phyloP scores from a whole-genome alignment of 2,797 vertebrate genomes.

The Anguilla anguilla region DNA sequence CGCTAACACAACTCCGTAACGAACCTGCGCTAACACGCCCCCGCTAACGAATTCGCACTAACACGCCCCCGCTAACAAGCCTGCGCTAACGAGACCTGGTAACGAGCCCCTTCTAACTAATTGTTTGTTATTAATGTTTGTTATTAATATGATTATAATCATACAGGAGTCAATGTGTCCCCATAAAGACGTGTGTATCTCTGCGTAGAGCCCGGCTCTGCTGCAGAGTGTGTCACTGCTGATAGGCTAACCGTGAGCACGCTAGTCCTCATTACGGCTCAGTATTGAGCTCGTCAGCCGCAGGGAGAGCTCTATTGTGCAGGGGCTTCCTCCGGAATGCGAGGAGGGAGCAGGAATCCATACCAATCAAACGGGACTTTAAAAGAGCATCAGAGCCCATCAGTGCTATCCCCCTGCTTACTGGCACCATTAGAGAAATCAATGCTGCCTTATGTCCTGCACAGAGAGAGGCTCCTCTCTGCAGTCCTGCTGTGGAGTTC shows the following conservation, averaged over 20 bases:
- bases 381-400: not conserved
- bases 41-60: too few relatives aligned
- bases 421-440: not conserved
- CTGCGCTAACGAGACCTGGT: too few relatives aligned
- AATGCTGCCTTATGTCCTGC: slow-evolving; percentile 1
- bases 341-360: not conserved
- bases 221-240: not conserved
- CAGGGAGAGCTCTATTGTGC: not conserved
- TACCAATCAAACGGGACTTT: not conserved
- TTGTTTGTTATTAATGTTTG: not conserved
- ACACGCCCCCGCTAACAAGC: too few relatives aligned
- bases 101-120: too few relatives aligned
- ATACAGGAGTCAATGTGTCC: not conserved
- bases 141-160: not conserved
- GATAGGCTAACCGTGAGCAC: too few relatives aligned
- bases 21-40: too few relatives aligned
- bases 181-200: not conserved
- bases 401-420: not conserved
- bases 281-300: not conserved
- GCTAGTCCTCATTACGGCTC: not conserved
- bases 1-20: too few relatives aligned
- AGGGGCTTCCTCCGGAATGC: not conserved
- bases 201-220: not conserved
- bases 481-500: not conserved
- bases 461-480: not conserved